Conservation (phyloP, 2,797 vertebrate species). For the Typhlichthys subterraneus region DNA sequence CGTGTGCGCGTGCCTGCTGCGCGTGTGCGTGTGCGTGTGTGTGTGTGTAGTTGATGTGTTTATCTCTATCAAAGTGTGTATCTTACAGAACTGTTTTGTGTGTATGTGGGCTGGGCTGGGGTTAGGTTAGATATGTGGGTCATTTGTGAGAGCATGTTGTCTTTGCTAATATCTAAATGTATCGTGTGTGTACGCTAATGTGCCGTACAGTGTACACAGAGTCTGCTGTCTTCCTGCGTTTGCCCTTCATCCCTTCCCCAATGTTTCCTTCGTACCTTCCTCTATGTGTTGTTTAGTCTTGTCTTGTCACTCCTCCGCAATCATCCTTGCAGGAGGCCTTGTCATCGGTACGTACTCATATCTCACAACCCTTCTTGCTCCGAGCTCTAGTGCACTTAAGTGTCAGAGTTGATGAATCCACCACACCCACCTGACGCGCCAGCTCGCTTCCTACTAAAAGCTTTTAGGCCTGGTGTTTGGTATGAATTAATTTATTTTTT, state of each 20-base stretch:
- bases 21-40: constrained; percentile 26
- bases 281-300: constrained; percentile 74
- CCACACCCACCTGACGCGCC: constrained; percentile 78
- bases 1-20: constrained; percentile 16
- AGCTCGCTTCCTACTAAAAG: constrained; percentile 75
- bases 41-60: constrained; percentile 63
- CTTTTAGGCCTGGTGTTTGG: constrained; percentile 69
- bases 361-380: constrained; percentile 93
- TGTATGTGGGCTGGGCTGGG: no score
- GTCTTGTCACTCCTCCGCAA: constrained; percentile 85
- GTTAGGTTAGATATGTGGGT: no score
- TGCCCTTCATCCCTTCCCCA: constrained; percentile 68
- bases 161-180: neutral
- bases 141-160: no score
- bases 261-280: constrained; percentile 61
- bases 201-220: constrained; percentile 52
- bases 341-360: constrained; percentile 85
- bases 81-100: constrained; percentile 38
- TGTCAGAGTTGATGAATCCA: constrained; percentile 92
- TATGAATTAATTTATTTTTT: constrained; percentile 66
- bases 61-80: constrained; percentile 85
- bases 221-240: constrained; percentile 39
- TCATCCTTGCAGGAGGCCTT: constrained; percentile 92
- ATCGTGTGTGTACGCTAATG: constrained; percentile 17
- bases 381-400: constrained; percentile 97